phyloP scores from a whole-genome alignment of 2,888 invertebrate genomes.

The Eupeodes luniger region DNA sequence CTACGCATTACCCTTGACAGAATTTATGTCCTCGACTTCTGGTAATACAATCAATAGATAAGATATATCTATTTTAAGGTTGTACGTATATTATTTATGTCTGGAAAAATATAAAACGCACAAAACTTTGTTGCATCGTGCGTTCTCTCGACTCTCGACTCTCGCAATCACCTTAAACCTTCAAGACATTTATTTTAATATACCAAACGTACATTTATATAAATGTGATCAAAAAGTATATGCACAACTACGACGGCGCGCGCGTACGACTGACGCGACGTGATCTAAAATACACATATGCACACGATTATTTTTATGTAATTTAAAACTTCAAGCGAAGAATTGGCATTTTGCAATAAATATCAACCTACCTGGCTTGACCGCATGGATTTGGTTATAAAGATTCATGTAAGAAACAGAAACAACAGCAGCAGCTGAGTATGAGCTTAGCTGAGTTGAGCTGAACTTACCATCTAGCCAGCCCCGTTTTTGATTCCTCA shows the following conservation, averaged over 20 bases:
- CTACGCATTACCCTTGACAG: slow-evolving; percentile 20
- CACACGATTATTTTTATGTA: slow-evolving; percentile 23
- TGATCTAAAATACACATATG: slow-evolving; percentile 17
- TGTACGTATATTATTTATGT: slow-evolving; percentile 19
- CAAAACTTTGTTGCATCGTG: not conserved
- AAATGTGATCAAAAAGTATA: slow-evolving; percentile 9
- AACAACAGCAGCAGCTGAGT: not conserved
- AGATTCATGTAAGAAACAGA: slow-evolving; percentile 24
- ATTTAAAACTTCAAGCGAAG: slow-evolving; percentile 35
- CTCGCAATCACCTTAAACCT: slow-evolving; percentile 11
- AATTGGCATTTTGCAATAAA: slow-evolving; percentile 68
- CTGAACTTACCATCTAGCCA: slow-evolving; percentile 4
- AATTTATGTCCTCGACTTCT: slow-evolving; percentile 43
- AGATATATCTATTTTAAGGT: slow-evolving; percentile 16
- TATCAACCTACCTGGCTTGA: slow-evolving; percentile 52
- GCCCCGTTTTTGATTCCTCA: slow-evolving; percentile 56
- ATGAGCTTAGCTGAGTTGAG: not conserved
- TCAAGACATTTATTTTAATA: not conserved
- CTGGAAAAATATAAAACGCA: not conserved
- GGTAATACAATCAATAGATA: slow-evolving; percentile 54
- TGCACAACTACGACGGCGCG: not conserved
- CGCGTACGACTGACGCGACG: too few species aligned
- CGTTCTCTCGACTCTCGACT: not conserved
- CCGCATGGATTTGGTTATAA: slow-evolving; percentile 44
- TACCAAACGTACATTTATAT: not conserved